These are phyloP conservation scores for Turnix velox DNA, from an alignment of 2,113 vertebrate genomes.

Conservation along the genomic window DNA sequence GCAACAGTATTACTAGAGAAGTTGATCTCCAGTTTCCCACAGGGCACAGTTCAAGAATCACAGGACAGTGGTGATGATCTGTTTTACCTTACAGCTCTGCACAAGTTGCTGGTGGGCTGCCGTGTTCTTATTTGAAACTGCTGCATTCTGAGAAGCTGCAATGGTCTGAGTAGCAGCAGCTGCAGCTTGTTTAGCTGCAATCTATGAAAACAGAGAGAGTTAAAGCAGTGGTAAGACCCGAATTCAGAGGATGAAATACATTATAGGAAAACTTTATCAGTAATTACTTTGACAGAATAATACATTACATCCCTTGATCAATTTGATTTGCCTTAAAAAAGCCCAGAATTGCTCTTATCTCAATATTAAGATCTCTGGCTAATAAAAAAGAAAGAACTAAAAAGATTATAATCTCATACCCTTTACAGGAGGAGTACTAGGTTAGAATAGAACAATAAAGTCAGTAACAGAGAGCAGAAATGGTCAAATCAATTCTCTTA, in stretches of 20 bases:
- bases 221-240: not conserved
- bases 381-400: not conserved
- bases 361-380: not conserved
- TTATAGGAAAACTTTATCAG: not conserved
- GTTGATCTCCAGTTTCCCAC: not conserved
- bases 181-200: slow-evolving; percentile 95
- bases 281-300: not conserved
- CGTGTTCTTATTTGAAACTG: slow-evolving; percentile 93
- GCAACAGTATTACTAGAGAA: not conserved
- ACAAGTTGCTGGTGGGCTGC: slow-evolving; percentile 94
- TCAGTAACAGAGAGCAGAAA: not conserved
- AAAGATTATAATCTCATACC: not conserved
- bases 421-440: not conserved
- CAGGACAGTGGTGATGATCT: not conserved
- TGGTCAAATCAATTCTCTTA: not conserved
- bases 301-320: not conserved
- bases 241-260: not conserved
- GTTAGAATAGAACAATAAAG: not conserved
- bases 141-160: slow-evolving; percentile 95
- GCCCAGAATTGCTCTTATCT: not conserved
- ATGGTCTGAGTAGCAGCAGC: slow-evolving; percentile 97
- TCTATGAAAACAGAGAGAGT: slow-evolving; percentile 68
- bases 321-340: not conserved
- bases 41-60: not conserved
- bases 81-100: slow-evolving; percentile 95